Base-by-base conservation (phyloP, 30 jellyfish, hydroid and myxozoan genomes). In the Aurelia sp. region DNA sequence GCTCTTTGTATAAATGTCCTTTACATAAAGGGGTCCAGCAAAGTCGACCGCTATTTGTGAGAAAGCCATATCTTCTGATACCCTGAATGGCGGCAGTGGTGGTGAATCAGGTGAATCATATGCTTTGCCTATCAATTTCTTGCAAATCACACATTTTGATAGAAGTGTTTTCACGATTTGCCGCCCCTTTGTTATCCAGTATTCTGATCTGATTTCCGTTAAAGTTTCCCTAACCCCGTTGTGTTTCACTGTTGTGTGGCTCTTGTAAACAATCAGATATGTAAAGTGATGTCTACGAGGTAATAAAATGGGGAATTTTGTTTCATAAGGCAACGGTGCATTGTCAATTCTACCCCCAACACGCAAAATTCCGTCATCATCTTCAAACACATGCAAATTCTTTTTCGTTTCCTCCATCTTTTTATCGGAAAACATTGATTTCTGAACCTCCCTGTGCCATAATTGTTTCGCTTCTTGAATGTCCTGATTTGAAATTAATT, bases 11-110 rank as follows among this genome's bases (percentile, higher is more conserved):
- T 51, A 76, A 51, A 76, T 52, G 20, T 55, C 61, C 40, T 33
- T 20, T 0, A 22, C 64, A 38, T n/a, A 76, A 20, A 57, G 10
- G 6, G 87, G 87, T 11, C 87, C 87, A n/a, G 63, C 87, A 59
- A 76, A 55, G 60, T 76, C 87, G 13, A 76, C 41, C 55, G 76
- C 89, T 6, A 78, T 78, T 78, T 78, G 55, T 50, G 78, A 0
- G 35, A 78, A 78, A 35, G 89, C 89, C 21, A 47, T 13, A 3
- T 58, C 89, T 9, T 60, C 71, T 9, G 78, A 63, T 41, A 78
- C 79, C 13, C 79, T 41, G 62, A 10, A 78, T 6, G 20, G 11
- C 13, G 89, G 89, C 22, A 78, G 24, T 8, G 87, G 61, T 7
- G 87, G 76, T 17, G 79, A 47, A 11, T 1, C 40, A 7, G 80